These are phyloP conservation scores for Neodiprion fabricii DNA, from an alignment of 1,140 invertebrate species.

Conservation along the genomic window DNA sequence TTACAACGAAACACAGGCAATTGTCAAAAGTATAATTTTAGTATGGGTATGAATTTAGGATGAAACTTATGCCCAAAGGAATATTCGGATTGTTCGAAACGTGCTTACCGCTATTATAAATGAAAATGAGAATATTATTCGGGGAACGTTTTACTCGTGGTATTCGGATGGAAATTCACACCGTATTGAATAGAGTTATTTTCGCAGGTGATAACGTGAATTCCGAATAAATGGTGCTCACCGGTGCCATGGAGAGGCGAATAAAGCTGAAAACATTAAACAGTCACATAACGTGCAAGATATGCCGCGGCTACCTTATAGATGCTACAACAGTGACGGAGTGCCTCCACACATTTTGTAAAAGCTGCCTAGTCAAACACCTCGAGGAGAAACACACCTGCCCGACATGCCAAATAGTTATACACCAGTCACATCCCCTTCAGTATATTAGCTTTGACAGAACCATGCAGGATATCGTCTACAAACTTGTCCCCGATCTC, in stretches of 20 bases:
- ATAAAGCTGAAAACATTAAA: slow-evolving; percentile 92
- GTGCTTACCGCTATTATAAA: too few species aligned
- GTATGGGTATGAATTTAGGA: too few species aligned
- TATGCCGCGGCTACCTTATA: slow-evolving; percentile 95
- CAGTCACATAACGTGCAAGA: slow-evolving; percentile 92
- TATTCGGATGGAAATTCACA: too few species aligned
- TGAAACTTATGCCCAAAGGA: too few species aligned
- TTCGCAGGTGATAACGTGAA: slow-evolving; percentile 27
- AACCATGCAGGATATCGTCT: slow-evolving; percentile 99
- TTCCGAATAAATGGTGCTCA: slow-evolving; percentile 54
- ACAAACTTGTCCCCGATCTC: slow-evolving; percentile 92
- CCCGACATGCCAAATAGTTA: slow-evolving; percentile 95
- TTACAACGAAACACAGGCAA: background rate
- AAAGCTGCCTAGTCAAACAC: slow-evolving; percentile 97
- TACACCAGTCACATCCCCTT: slow-evolving; percentile 96
- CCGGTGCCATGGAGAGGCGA: slow-evolving; percentile 80
- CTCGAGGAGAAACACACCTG: slow-evolving; percentile 97
- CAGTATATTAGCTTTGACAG: slow-evolving; percentile 97
- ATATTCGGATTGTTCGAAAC: too few species aligned
- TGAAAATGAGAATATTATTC: too few species aligned
- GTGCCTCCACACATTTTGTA: slow-evolving; percentile 98
- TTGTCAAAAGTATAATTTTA: too few species aligned
- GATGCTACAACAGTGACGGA: slow-evolving; percentile 97
- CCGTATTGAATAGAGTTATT: too few species aligned
- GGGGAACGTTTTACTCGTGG: too few species aligned